Conservation (phyloP, 2,797 vertebrate genomes). For the Hipposideros larvatus region DNA sequence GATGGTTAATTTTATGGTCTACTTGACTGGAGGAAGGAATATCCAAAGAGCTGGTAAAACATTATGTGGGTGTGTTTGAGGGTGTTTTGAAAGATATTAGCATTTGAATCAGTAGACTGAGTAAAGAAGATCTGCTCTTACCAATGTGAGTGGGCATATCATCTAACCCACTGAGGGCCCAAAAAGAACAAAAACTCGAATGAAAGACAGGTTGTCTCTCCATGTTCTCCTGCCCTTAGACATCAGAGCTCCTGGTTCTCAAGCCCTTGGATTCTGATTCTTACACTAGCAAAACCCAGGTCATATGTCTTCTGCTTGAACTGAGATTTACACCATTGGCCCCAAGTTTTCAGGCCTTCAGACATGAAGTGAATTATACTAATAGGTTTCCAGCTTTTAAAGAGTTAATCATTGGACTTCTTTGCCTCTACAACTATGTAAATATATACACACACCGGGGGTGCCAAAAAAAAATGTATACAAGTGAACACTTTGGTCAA, state of each 20-base stretch:
- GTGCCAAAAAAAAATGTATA: too few species aligned
- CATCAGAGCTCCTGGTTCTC: neutral
- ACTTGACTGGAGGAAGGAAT: neutral
- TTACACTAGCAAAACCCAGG: neutral
- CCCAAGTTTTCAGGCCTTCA: neutral
- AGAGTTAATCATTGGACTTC: too few species aligned
- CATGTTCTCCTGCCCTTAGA: neutral
- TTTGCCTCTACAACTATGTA: too few species aligned
- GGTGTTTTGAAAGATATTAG: neutral
- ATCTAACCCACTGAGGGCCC: neutral
- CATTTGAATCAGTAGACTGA: neutral
- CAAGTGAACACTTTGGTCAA: too few species aligned
- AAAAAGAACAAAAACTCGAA: neutral
- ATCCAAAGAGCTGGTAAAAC: neutral
- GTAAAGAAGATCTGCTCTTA: neutral
- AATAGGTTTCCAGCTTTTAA: neutral
- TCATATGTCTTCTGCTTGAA: neutral
- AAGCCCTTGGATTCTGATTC: neutral
- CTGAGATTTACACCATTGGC: neutral
- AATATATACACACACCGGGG: too few species aligned
- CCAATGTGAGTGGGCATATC: neutral
- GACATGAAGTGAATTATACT: neutral
- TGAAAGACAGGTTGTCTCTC: neutral
- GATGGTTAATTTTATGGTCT: neutral
- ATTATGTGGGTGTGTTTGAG: neutral